These are phyloP conservation scores for Herminia tarsipennalis DNA, from an alignment of 2,888 invertebrate genomes.

Conservation along the genomic window DNA sequence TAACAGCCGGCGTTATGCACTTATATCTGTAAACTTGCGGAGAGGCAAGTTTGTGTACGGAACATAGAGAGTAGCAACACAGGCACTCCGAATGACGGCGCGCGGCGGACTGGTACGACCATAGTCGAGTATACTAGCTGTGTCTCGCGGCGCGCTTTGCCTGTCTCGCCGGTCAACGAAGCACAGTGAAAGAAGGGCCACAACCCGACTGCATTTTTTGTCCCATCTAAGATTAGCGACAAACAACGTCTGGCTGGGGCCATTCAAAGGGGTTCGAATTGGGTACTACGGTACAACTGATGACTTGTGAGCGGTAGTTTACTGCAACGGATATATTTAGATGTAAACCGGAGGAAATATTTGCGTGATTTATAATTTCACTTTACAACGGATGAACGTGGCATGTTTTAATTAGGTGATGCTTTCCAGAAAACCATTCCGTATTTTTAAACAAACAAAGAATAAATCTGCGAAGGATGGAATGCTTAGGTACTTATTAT, in stretches of 20 bases:
- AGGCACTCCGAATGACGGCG: conserved; percentile 60
- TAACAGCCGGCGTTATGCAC: conserved; percentile 59
- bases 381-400: conserved; percentile 17
- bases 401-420: conserved; percentile 20
- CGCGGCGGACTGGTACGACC: conserved; percentile 65
- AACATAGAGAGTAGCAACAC: conserved; percentile 49
- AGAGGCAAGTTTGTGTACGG: conserved; percentile 55
- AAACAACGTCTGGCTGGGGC: conserved; percentile 65
- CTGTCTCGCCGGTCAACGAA: conserved; percentile 48
- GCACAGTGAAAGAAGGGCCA: conserved; percentile 76
- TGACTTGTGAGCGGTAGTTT: conserved; percentile 14
- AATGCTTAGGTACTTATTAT: too few species aligned
- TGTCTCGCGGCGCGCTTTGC: conserved; percentile 29
- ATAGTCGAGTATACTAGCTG: conserved; percentile 32
- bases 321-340: conserved; percentile 14
- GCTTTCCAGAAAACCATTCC: conserved; percentile 20
- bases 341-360: conserved; percentile 10
- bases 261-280: conserved; percentile 53
- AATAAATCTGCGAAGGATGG: too few species aligned
- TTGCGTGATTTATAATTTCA: conserved; percentile 6
- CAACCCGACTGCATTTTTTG: conserved; percentile 75
- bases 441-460: conserved; percentile 13
- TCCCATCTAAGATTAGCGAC: conserved; percentile 77
- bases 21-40: conserved; percentile 61
- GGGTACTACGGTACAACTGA: conserved; percentile 18